Percentiles rank a stretch among this genome's conserved stretches.
These are phyloP conservation scores for Globicephala melas DNA, from an alignment of 2,113 vertebrate genomes.

Conservation along the genomic window DNA sequence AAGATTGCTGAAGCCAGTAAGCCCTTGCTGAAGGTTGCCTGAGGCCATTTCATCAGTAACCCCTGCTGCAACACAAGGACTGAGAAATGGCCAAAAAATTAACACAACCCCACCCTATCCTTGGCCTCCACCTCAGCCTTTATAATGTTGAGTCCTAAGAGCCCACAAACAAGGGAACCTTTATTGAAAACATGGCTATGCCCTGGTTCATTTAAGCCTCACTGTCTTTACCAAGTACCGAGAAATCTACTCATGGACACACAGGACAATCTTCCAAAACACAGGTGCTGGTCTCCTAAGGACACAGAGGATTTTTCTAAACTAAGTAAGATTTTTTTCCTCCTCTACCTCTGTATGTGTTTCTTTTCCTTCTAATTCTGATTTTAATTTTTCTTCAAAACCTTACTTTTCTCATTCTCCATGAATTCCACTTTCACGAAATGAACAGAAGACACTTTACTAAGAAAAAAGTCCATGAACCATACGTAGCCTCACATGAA, in stretches of 20 bases:
- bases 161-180: background rate
- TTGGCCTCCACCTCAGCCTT: background rate
- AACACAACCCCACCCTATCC: background rate
- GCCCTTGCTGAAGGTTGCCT: background rate
- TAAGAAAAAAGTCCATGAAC: background rate
- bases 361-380: background rate
- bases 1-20: background rate
- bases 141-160: background rate
- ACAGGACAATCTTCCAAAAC: constrained; percentile 36
- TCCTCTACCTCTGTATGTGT: background rate
- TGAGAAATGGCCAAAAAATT: background rate
- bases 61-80: background rate
- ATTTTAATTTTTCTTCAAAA: constrained; percentile 14
- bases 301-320: background rate
- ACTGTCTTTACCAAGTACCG: background rate
- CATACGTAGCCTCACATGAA: background rate
- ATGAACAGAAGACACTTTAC: constrained; percentile 48
- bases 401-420: background rate
- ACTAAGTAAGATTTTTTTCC: background rate
- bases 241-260: constrained; percentile 19
- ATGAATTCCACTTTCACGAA: constrained; percentile 36
- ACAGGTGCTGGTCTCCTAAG: background rate
- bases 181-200: background rate
- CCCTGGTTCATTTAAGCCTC: background rate
- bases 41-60: background rate